These are phyloP conservation scores for Rhynchonema sp. DNA, from an alignment of 2,888 invertebrate genomes.

Conservation along the genomic window DNA sequence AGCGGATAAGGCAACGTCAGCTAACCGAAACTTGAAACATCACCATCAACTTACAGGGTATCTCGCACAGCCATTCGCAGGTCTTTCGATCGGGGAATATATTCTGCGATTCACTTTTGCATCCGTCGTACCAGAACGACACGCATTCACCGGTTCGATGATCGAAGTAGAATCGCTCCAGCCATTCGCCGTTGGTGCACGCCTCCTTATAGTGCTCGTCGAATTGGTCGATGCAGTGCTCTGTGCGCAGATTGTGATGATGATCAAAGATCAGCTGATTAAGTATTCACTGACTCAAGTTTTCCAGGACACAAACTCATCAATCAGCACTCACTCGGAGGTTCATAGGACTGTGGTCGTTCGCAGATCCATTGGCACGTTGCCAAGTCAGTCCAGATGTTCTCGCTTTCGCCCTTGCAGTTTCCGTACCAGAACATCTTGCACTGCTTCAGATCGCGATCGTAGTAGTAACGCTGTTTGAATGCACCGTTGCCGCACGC, in stretches of 20 bases:
- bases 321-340: conserved; percentile 11
- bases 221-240: conserved; percentile 17
- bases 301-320: neutral
- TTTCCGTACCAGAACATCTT: conserved; percentile 24
- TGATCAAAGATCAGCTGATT: too few species aligned
- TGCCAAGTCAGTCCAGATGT: conserved; percentile 18
- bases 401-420: conserved; percentile 17
- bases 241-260: too few species aligned
- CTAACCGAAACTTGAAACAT: too few species aligned
- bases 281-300: neutral
- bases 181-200: conserved; percentile 19
- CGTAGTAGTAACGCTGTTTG: conserved; percentile 20
- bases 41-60: neutral
- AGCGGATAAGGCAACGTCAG: too few species aligned
- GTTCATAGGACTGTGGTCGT: conserved; percentile 12
- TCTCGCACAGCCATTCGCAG: neutral
- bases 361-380: conserved; percentile 25
- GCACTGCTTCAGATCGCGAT: conserved; percentile 13
- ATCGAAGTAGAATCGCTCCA: conserved; percentile 8
- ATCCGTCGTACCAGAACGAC: conserved; percentile 7
- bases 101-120: neutral
- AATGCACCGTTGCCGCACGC: conserved; percentile 9
- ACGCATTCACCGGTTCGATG: neutral
- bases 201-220: conserved; percentile 17
- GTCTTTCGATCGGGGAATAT: conserved; percentile 2